Evolutionary conservation across 2,888 invertebrate genomes (phyloP), one percentile per base, ranked within the genome.

Genomic region (Andrena hattorfiana): DNA sequence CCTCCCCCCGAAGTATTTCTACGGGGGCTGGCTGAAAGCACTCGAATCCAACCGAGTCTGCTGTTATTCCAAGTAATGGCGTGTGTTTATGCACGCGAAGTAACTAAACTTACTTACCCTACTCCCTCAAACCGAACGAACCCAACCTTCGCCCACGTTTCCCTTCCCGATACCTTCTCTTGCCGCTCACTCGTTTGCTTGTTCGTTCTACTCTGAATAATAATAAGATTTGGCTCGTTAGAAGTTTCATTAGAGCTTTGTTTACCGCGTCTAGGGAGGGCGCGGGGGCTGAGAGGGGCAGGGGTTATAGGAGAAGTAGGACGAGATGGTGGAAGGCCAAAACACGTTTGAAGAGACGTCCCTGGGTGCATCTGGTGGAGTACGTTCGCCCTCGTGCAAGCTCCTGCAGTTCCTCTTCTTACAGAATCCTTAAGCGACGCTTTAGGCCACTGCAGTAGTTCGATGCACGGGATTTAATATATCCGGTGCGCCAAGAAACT

Each of bases 211-310:
- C 87, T 89, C 84, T 84, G 91, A 90, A 91, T 91, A 91, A 91
- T 91, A 92, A 92, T 92, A 92, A 91, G 91, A 92, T 92, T 92
- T 90, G 89, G 90, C 90, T 92, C 91, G 91, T 92, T 92, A 92
- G 91, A 92, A 91, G 91, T 92, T 92, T 92, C 92, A 91, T 92
- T 90, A 90, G 89, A 89, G 91, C 91, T 90, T 91, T 91, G 91
- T 92, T 92, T 92, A 90, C 90, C 81, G 81, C 85, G 70, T 83
- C 85, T 77, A 79, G 62, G 60, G 67, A 64, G 67, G 68, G 49
- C 42, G 67, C 73, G 77, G 20, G n/a, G 8, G 6, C 8, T 8
- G 32, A 32, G 32, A 32, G 8, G 8, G 32, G 32, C 1, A 32
- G 81, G 56, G 3, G 26, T 23, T 20, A 48, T 56, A 42, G 69